Conservation (phyloP, 2,113 vertebrate species). For the Gasterosteus nipponicus region DNA sequence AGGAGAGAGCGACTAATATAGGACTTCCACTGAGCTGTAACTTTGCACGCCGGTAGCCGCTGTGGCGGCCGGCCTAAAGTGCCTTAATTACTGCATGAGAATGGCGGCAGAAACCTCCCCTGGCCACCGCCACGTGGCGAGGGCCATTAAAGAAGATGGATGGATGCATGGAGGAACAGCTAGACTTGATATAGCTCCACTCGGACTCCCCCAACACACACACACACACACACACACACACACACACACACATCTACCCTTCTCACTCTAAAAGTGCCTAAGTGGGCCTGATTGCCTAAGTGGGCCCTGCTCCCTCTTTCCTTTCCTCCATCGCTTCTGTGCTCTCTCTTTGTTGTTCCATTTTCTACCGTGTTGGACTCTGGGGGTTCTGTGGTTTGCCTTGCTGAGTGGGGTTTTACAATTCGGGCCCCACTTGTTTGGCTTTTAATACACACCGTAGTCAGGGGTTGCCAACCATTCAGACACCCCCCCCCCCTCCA, state of each 20-base stretch:
- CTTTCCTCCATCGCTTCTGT: constrained; percentile 54
- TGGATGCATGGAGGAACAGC: constrained; percentile 51
- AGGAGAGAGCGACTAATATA: constrained; percentile 40
- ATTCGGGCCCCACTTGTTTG: constrained; percentile 71
- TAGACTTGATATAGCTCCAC: constrained; percentile 53
- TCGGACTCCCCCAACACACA: constrained; percentile 40
- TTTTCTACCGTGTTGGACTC: constrained; percentile 68
- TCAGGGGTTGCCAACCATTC: constrained; percentile 56
- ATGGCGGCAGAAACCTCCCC: constrained; percentile 60
- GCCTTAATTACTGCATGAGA: constrained; percentile 81
- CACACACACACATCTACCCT: constrained; percentile 38
- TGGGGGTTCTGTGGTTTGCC: constrained; percentile 77
- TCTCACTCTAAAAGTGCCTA: constrained; percentile 72
- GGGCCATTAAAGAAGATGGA: constrained; percentile 80
- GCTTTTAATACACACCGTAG: constrained; percentile 69
- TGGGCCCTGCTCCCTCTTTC: constrained; percentile 70
- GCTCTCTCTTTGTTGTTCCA: constrained; percentile 74
- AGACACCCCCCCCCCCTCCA: constrained; percentile 34
- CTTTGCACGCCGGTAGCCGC: constrained; percentile 63
- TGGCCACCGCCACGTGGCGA: constrained; percentile 58
- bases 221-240: constrained; percentile 36
- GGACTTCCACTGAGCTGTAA: constrained; percentile 62
- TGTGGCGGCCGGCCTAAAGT: constrained; percentile 63
- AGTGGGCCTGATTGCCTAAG: constrained; percentile 81
- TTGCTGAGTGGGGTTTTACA: constrained; percentile 76